Percentiles rank a stretch among this genome's conserved stretches.
Conservation (phyloP, 1,140 invertebrate genomes). For the Dendroctonus ponderosae region DNA sequence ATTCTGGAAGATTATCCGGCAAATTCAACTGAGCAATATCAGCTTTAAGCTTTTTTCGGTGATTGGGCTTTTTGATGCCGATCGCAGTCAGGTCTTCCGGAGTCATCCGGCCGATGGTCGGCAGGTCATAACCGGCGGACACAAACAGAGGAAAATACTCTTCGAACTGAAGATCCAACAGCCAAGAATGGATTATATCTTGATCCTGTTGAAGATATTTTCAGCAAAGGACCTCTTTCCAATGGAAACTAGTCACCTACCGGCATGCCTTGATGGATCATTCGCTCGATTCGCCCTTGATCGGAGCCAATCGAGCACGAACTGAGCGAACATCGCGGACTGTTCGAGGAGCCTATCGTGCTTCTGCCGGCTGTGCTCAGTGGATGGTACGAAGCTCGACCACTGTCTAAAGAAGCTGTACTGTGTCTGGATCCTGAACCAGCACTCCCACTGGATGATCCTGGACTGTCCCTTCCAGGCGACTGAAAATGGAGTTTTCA, state of each 20-base stretch:
- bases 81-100: conserved; percentile 88
- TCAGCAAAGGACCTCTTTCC: not conserved
- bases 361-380: conserved; percentile 51
- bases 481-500: conserved; percentile 57
- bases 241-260: conserved; percentile 45
- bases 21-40: conserved; percentile 95
- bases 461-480: conserved; percentile 84
- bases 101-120: conserved; percentile 96
- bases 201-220: conserved; percentile 63
- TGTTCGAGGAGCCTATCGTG: conserved; percentile 50
- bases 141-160: conserved; percentile 94
- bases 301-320: conserved; percentile 76
- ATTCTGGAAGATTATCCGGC: conserved; percentile 88
- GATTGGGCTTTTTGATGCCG: conserved; percentile 95
- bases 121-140: conserved; percentile 94
- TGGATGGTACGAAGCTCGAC: conserved; percentile 74
- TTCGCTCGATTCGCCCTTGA: conserved; percentile 63
- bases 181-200: conserved; percentile 92
- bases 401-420: conserved; percentile 89
- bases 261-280: conserved; percentile 64
- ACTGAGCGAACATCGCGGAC: conserved; percentile 62
- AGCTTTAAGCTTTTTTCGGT: conserved; percentile 92
- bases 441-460: conserved; percentile 78
- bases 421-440: conserved; percentile 79
- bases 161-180: conserved; percentile 92